Conservation (phyloP, 2,797 vertebrate species). For the Tapera naevia region DNA sequence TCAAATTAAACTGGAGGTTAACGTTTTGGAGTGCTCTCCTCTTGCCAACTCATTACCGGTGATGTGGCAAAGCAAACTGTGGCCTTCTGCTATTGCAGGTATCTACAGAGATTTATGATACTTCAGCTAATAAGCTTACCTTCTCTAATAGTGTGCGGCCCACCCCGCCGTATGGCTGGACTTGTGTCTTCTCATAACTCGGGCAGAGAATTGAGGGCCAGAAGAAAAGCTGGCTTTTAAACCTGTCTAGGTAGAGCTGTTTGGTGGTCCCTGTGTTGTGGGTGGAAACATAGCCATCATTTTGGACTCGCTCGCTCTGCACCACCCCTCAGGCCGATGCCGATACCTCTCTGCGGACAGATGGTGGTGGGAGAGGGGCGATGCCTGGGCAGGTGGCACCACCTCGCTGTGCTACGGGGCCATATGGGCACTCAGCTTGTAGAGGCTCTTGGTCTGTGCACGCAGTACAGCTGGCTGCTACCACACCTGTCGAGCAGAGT, state of each 20-base stretch:
- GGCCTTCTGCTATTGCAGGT: conserved; percentile 40
- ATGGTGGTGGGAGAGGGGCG: conserved; percentile 33
- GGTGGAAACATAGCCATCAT: not conserved
- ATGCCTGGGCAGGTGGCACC: conserved; percentile 23
- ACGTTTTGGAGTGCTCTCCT: not conserved
- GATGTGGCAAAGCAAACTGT: conserved; percentile 35
- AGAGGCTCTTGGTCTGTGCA: not conserved
- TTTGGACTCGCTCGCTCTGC: not conserved
- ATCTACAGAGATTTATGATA: conserved; percentile 19
- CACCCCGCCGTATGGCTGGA: conserved; percentile 24
- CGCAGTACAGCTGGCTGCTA: conserved; percentile 30
- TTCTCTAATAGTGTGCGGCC: not conserved
- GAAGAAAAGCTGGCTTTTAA: not conserved
- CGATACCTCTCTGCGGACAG: conserved; percentile 7
- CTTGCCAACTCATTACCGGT: conserved; percentile 46
- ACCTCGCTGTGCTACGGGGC: conserved; percentile 22
- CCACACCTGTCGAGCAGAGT: conserved; percentile 45
- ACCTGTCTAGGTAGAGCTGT: not conserved
- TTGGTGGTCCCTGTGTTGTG: not conserved
- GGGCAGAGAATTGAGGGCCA: not conserved
- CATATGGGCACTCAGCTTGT: conserved; percentile 8
- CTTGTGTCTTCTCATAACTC: not conserved
- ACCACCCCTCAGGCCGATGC: not conserved
- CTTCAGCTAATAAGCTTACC: conserved; percentile 43
- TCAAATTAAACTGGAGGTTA: conserved; percentile 42